Evolutionary conservation across 2,888 invertebrate species (phyloP).

Genomic region (Adineta ricciae): DNA sequence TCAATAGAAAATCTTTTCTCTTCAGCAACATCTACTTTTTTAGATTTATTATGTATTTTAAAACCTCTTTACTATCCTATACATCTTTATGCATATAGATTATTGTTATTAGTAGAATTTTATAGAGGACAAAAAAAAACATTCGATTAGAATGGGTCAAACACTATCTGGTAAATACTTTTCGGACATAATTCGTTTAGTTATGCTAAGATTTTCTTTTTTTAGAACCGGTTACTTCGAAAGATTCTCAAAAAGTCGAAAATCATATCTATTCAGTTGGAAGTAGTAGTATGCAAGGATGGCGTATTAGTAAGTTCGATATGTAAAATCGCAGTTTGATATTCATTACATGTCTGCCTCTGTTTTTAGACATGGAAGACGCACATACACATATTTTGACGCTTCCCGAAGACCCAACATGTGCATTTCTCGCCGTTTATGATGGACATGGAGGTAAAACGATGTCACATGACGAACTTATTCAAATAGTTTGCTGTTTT

Average conservation of each 20-base stretch:
- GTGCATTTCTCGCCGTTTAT: constrained; percentile 90
- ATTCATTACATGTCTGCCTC: no score
- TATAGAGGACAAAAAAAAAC: neutral
- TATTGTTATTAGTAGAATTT: neutral
- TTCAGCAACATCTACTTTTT: neutral
- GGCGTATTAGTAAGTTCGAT: constrained; percentile 67
- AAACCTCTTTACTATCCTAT: neutral
- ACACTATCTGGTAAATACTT: neutral
- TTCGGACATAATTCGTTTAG: no score
- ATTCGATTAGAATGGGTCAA: constrained; percentile 10
- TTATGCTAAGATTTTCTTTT: neutral
- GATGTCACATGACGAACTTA: neutral
- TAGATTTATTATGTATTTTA: neutral
- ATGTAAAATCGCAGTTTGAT: neutral
- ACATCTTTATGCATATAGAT: neutral
- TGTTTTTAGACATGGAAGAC: constrained; percentile 77
- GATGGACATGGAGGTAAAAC: constrained; percentile 71
- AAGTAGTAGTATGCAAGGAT: constrained; percentile 98
- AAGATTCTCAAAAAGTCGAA: constrained; percentile 50
- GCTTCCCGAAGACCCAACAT: constrained; percentile 69
- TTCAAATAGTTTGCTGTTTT: no score
- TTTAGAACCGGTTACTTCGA: constrained; percentile 58
- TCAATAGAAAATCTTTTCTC: neutral
- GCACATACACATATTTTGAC: constrained; percentile 92
- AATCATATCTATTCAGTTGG: constrained; percentile 61